Evolutionary conservation across 2,888 invertebrate genomes (phyloP).

Genomic region (Dynastes tityus): DNA sequence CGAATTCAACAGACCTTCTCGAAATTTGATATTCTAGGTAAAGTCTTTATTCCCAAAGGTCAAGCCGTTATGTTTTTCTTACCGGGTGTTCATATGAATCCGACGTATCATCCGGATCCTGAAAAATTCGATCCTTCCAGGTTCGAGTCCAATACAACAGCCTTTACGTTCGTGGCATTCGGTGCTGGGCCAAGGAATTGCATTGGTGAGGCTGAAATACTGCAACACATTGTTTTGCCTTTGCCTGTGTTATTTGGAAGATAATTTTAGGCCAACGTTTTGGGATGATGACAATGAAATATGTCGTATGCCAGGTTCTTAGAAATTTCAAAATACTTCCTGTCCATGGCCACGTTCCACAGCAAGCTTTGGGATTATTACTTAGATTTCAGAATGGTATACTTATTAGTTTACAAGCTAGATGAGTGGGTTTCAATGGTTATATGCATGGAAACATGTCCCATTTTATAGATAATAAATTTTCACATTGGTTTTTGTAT

Average conservation of each 20-base stretch:
- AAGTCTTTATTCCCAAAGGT: slow-evolving; percentile 64
- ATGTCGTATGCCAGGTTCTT: not conserved
- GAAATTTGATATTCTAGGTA: slow-evolving; percentile 52
- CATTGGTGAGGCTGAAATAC: slow-evolving; percentile 66
- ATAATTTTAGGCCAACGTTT: slow-evolving; percentile 68
- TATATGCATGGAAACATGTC: too few species aligned
- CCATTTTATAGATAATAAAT: too few species aligned
- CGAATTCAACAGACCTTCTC: not conserved
- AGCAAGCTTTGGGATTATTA: not conserved
- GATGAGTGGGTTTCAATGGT: not conserved
- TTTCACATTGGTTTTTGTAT: too few species aligned
- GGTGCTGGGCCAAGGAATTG: slow-evolving; percentile 78
- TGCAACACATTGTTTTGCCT: slow-evolving; percentile 62
- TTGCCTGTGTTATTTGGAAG: slow-evolving; percentile 48
- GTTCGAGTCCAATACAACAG: slow-evolving; percentile 66
- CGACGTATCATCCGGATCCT: slow-evolving; percentile 72
- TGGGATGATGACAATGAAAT: slow-evolving; percentile 58
- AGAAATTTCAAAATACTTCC: not conserved
- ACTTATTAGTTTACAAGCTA: not conserved
- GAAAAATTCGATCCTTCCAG: slow-evolving; percentile 72
- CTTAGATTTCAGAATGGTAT: slow-evolving; percentile 2
- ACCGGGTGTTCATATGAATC: slow-evolving; percentile 71
- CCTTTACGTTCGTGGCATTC: slow-evolving; percentile 74
- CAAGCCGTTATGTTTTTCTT: slow-evolving; percentile 69
- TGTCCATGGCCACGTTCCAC: not conserved